Evolutionary conservation across 2,797 vertebrate genomes (phyloP).

Genomic region (Sandelia bainsii): DNA sequence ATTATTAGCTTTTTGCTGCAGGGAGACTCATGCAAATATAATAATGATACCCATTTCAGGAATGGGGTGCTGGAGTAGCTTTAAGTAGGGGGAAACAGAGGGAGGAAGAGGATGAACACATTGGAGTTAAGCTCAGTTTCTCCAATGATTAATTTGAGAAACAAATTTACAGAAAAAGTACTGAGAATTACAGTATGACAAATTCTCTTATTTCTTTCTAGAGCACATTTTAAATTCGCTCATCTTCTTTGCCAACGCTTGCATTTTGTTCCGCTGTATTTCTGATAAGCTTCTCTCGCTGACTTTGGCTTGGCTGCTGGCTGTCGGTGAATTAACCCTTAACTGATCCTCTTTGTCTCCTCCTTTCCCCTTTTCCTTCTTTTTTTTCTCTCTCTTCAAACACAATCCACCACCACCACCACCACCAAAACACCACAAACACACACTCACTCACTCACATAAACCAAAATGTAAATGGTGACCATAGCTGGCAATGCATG

Average conservation of each 20-base stretch:
- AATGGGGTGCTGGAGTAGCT: conserved; percentile 2
- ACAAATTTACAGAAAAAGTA: conserved; percentile 7
- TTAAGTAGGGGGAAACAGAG: background rate
- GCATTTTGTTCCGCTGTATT: conserved; percentile 77
- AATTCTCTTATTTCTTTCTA: conserved; percentile 22
- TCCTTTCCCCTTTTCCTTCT: conserved; percentile 56
- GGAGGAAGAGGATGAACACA: background rate
- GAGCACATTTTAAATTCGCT: conserved; percentile 27
- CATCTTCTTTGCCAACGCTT: conserved; percentile 82
- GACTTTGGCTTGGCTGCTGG: conserved; percentile 91
- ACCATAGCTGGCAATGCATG: conserved; percentile 98
- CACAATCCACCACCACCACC: conserved; percentile 18
- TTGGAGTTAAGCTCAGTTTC: conserved; percentile 6
- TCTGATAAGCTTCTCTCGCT: conserved; percentile 76
- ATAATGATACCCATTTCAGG: conserved; percentile 39
- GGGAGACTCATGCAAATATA: conserved; percentile 38
- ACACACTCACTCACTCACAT: conserved; percentile 54
- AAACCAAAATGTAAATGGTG: conserved; percentile 73
- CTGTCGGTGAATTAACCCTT: conserved; percentile 93
- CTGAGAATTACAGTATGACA: conserved; percentile 8
- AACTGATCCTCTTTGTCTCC: conserved; percentile 90
- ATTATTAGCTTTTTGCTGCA: conserved; percentile 29
- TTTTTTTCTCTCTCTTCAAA: conserved; percentile 35
- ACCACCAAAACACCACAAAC: conserved; percentile 44
- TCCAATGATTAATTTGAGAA: conserved; percentile 39